phyloP scores from a whole-genome alignment of 2,797 vertebrate genomes.

The Lepilemur septentrionalis region DNA sequence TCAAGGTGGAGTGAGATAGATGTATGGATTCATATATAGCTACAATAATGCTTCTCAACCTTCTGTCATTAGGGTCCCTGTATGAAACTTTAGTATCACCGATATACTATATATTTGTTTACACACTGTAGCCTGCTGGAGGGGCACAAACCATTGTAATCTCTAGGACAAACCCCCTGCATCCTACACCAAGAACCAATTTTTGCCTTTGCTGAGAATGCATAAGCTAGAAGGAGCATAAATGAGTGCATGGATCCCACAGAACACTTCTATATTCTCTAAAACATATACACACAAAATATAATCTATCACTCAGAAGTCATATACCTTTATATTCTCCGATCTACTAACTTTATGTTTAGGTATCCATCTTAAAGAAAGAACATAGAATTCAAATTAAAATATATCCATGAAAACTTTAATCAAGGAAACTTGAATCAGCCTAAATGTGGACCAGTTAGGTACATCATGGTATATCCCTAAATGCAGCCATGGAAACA shows the following conservation, averaged over 20 bases:
- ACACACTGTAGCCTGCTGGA: background rate
- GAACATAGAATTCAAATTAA: slow-evolving; percentile 33
- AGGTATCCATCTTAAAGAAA: background rate
- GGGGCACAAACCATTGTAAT: background rate
- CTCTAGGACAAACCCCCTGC: background rate
- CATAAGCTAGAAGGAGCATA: background rate
- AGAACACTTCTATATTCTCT: background rate
- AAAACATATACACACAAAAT: background rate
- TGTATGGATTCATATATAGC: too few relatives aligned
- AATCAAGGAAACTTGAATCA: background rate
- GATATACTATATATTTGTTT: background rate
- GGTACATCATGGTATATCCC: background rate
- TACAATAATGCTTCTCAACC: background rate
- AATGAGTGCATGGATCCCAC: background rate
- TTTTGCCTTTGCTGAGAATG: background rate
- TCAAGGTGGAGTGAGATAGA: background rate
- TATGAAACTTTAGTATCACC: background rate
- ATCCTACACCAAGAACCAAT: background rate
- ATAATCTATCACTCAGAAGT: background rate
- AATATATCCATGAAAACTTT: slow-evolving; percentile 1
- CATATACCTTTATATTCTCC: background rate
- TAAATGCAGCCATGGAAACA: background rate
- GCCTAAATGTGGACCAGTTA: background rate
- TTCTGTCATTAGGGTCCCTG: background rate
- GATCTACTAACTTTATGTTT: background rate